These are phyloP conservation scores for Budorcas taxicolor DNA, from an alignment of 2,113 vertebrate genomes.

Conservation along the genomic window DNA sequence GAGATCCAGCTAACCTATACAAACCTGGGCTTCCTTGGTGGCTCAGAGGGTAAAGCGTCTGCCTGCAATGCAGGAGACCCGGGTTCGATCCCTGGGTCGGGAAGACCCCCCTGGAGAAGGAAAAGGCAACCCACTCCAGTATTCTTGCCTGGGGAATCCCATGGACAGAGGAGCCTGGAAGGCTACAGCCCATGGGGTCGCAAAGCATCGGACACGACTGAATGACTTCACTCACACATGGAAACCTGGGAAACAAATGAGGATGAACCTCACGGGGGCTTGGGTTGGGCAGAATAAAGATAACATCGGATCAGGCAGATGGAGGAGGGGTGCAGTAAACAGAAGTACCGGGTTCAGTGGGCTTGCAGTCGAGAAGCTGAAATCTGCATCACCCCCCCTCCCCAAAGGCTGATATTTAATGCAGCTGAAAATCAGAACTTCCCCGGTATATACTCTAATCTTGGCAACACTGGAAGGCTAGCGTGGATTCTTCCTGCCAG, in stretches of 20 bases:
- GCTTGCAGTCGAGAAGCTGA: neutral
- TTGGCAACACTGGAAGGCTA: neutral
- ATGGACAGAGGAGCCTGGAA: neutral
- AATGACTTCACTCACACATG: neutral
- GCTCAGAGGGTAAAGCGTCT: neutral
- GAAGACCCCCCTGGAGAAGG: neutral
- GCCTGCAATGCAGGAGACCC: neutral
- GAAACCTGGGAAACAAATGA: neutral
- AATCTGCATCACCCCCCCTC: neutral
- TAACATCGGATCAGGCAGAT: neutral
- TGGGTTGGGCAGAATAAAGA: neutral
- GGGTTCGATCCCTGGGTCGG: fast-evolving
- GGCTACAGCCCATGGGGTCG: neutral
- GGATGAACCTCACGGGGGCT: neutral
- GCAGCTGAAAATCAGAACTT: neutral
- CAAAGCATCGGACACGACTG: fast-evolving
- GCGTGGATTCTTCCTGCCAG: fast-evolving
- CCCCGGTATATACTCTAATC: too few relatives aligned
- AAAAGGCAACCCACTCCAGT: neutral
- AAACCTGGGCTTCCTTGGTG: neutral
- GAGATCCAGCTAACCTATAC: neutral
- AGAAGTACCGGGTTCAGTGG: neutral
- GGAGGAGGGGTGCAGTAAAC: fast-evolving
- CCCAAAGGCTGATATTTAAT: fast-evolving
- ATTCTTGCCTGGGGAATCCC: neutral